These are phyloP conservation scores for Tridacna crocea DNA, from an alignment of 2,888 invertebrate species.

Conservation along the genomic window DNA sequence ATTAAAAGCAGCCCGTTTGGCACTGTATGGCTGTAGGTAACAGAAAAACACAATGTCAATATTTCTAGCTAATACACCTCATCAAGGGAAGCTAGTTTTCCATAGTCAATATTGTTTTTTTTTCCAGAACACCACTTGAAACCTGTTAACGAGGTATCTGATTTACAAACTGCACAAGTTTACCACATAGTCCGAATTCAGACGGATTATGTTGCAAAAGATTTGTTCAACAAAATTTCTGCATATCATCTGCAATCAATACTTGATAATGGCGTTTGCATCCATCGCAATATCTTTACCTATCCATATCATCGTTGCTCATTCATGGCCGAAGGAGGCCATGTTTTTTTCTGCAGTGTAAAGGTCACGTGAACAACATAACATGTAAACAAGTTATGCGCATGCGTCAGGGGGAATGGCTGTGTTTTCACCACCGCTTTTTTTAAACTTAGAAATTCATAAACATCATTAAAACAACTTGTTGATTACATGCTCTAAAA, in stretches of 20 bases:
- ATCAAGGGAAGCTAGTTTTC: neutral
- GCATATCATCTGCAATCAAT: too few relatives aligned
- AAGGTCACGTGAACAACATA: conserved; percentile 49
- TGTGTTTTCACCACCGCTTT: too few relatives aligned
- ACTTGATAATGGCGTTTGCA: neutral
- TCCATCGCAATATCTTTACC: neutral
- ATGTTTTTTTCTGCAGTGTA: conserved; percentile 38
- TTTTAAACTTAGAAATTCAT: too few relatives aligned
- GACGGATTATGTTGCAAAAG: too few relatives aligned
- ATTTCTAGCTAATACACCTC: neutral
- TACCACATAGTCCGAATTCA: too few relatives aligned
- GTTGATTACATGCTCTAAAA: too few relatives aligned
- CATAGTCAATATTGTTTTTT: neutral
- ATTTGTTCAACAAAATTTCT: too few relatives aligned
- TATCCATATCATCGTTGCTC: neutral
- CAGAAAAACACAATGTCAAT: neutral
- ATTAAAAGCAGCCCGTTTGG: too few relatives aligned
- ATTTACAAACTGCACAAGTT: too few relatives aligned
- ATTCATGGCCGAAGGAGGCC: conserved; percentile 35
- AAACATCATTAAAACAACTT: too few relatives aligned
- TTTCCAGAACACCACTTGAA: too few relatives aligned
- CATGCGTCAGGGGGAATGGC: conserved; percentile 49
- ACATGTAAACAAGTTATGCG: conserved; percentile 72
- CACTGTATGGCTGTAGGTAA: neutral
- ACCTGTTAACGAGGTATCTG: too few relatives aligned